These are phyloP conservation scores for Acleris sparsana DNA, from an alignment of 2,888 invertebrate genomes.

Conservation along the genomic window DNA sequence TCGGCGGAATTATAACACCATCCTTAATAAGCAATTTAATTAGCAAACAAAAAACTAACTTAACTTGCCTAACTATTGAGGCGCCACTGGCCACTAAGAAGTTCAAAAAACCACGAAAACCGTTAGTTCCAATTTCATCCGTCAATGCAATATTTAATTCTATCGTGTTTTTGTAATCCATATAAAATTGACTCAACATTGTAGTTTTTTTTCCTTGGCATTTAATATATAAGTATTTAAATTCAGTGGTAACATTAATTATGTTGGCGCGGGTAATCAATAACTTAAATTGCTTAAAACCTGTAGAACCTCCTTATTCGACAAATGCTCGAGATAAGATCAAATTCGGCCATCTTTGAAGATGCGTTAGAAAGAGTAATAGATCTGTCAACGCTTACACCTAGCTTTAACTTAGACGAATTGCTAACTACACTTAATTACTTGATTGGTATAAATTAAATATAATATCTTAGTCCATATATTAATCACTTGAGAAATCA, in stretches of 20 bases:
- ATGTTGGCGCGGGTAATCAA: constrained; percentile 16
- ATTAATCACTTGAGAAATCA: too few relatives aligned
- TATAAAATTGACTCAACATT: too few relatives aligned
- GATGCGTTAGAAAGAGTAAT: neutral
- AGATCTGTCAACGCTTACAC: neutral
- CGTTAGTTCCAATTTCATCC: constrained; percentile 2
- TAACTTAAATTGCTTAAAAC: constrained; percentile 15
- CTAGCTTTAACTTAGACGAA: too few relatives aligned
- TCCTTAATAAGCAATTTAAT: constrained; percentile 24
- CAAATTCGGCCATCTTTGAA: neutral
- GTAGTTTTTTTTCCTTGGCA: too few relatives aligned
- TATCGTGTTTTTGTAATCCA: too few relatives aligned
- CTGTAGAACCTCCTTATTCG: constrained; percentile 15
- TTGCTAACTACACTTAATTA: too few relatives aligned
- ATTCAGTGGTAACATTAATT: constrained; percentile 20
- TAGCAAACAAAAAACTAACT: constrained; percentile 2
- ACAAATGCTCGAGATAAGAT: constrained; percentile 3
- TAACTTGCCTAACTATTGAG: neutral
- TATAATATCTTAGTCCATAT: too few relatives aligned
- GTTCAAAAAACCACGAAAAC: neutral
- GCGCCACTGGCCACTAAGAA: neutral
- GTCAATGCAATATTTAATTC: neutral
- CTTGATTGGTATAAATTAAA: too few relatives aligned
- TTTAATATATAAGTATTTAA: neutral
- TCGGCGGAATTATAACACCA: constrained; percentile 16